phyloP scores from a whole-genome alignment of 2,888 invertebrate species.

The Apodemia duryi region DNA sequence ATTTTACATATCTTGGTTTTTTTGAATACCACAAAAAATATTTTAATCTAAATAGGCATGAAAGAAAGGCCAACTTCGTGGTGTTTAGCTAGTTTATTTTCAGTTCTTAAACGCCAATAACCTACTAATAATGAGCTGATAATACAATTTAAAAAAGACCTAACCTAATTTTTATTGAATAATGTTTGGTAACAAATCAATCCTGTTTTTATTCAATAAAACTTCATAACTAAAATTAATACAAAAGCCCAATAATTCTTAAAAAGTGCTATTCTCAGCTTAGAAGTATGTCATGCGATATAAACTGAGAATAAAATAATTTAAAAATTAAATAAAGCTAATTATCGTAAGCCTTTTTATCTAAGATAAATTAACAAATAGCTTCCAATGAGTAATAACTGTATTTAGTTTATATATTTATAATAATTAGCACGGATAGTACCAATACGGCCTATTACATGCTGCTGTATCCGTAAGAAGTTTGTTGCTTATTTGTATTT shows the following conservation, averaged over 20 bases:
- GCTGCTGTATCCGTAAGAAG: background rate
- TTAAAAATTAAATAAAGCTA: conserved; percentile 73
- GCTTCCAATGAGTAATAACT: conserved; percentile 12
- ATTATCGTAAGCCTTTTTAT: conserved; percentile 43
- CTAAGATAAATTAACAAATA: conserved; percentile 36
- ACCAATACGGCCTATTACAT: conserved; percentile 7
- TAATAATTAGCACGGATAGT: conserved; percentile 8
- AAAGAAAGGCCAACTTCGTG: conserved; percentile 44
- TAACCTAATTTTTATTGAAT: conserved; percentile 76
- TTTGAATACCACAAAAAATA: background rate
- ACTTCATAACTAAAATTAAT: conserved; percentile 65
- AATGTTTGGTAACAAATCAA: conserved; percentile 79
- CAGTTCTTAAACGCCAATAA: conserved; percentile 79
- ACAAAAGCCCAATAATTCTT: conserved; percentile 62
- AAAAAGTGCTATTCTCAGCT: conserved; percentile 40
- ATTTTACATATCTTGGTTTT: too few relatives aligned
- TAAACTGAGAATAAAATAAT: conserved; percentile 62
- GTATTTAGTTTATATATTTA: conserved; percentile 11
- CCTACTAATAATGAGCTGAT: conserved; percentile 78
- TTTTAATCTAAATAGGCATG: background rate
- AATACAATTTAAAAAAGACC: conserved; percentile 76
- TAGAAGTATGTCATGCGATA: conserved; percentile 33
- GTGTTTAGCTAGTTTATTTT: conserved; percentile 78
- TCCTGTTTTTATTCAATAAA: conserved; percentile 74
- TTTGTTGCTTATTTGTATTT: conserved; percentile 8